A percentile compares a stretch with the other conserved stretches of the same genome.
phyloP scores from a whole-genome alignment of 2,888 invertebrate species.

The Rotaria magnacalcarata region DNA sequence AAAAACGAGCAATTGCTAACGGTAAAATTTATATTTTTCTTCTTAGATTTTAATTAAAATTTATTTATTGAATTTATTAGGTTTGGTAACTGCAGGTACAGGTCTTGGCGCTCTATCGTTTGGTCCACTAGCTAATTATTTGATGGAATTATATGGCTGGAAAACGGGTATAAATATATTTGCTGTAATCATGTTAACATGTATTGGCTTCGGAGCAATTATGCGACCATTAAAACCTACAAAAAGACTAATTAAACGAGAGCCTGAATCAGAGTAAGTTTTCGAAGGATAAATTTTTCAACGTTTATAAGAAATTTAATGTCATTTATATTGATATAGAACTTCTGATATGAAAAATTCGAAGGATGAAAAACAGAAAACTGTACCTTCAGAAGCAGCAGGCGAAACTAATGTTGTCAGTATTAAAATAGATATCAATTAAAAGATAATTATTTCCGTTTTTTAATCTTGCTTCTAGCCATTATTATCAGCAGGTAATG shows the following conservation, averaged over 20 bases:
- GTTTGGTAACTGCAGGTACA: conserved; percentile 40
- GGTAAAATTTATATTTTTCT: conserved; percentile 3
- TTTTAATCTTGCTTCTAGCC: background rate
- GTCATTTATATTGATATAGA: background rate
- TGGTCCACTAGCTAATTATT: conserved; percentile 36
- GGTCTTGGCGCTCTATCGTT: conserved; percentile 44
- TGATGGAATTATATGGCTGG: conserved; percentile 40
- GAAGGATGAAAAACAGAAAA: background rate
- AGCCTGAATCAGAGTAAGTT: background rate
- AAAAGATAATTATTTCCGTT: background rate
- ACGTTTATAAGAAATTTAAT: background rate
- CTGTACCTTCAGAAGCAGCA: background rate
- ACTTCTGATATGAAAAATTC: background rate
- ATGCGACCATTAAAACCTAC: conserved; percentile 31
- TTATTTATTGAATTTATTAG: background rate
- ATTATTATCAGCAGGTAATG: background rate
- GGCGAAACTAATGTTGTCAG: background rate
- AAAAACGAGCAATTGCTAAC: conserved; percentile 44
- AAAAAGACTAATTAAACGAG: background rate
- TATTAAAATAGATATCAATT: background rate
- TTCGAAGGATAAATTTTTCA: background rate
- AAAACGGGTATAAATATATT: conserved; percentile 41
- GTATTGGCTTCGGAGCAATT: conserved; percentile 37
- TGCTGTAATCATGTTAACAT: conserved; percentile 40
- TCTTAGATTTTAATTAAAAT: background rate